phyloP scores from a whole-genome alignment of 2,888 invertebrate species.

The Cryptus viduatorius region DNA sequence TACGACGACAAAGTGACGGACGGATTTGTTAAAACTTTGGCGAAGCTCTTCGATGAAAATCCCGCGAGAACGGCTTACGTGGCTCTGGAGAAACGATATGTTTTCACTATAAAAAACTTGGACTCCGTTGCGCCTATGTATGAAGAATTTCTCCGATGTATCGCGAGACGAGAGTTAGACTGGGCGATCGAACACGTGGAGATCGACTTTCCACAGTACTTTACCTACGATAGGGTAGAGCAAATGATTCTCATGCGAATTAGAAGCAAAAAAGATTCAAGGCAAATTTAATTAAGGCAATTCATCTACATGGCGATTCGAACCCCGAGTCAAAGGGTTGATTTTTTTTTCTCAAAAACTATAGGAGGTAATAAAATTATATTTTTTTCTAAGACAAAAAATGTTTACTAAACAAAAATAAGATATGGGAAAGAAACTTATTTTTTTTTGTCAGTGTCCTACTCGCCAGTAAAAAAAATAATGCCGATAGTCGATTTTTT shows the following conservation, averaged over 20 bases:
- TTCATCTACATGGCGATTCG: no score
- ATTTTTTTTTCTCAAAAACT: no score
- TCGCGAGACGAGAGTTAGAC: conserved; percentile 85
- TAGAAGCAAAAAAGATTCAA: conserved; percentile 73
- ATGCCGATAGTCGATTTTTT: no score
- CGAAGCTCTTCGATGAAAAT: conserved; percentile 88
- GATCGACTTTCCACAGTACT: conserved; percentile 92
- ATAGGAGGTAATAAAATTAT: no score
- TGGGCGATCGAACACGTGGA: conserved; percentile 89
- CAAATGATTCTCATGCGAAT: conserved; percentile 92
- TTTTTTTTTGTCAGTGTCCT: no score
- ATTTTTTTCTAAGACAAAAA: no score
- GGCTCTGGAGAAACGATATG: conserved; percentile 94
- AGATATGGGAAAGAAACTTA: no score
- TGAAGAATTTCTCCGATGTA: conserved; percentile 91
- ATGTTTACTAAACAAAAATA: no score
- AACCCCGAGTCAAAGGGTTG: no score
- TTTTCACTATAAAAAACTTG: conserved; percentile 92
- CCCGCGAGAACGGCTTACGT: conserved; percentile 89
- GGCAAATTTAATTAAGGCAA: neutral
- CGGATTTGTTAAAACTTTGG: conserved; percentile 91
- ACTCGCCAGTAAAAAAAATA: no score
- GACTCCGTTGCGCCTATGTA: conserved; percentile 95
- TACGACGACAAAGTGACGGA: conserved; percentile 94
- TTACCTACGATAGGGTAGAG: conserved; percentile 92